phyloP scores from a whole-genome alignment of 2,797 vertebrate genomes.

The Anguilla megastoma region DNA sequence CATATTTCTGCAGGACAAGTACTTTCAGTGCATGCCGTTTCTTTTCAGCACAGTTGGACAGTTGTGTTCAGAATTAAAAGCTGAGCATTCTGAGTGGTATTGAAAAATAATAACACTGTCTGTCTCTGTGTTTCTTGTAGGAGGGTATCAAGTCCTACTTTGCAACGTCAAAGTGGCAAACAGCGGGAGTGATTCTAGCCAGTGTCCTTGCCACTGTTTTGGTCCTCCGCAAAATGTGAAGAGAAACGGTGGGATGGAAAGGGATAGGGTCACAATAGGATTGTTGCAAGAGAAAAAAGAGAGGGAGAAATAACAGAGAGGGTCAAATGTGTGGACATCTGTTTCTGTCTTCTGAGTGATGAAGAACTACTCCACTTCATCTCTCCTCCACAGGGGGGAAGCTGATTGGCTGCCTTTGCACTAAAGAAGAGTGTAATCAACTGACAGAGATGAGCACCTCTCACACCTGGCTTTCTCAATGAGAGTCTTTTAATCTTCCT shows the following conservation, averaged over 20 bases:
- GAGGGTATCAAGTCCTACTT: conserved; percentile 88
- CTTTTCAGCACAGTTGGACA: neutral
- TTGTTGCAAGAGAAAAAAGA: neutral
- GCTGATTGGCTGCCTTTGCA: neutral
- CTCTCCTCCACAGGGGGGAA: neutral
- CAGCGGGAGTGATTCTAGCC: conserved; percentile 79
- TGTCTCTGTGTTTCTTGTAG: conserved; percentile 57
- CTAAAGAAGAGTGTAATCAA: neutral
- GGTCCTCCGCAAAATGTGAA: conserved; percentile 84
- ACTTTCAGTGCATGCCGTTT: neutral
- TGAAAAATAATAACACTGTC: neutral
- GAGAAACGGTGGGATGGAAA: neutral
- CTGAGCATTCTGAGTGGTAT: neutral
- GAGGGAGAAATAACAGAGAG: neutral
- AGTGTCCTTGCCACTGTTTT: conserved; percentile 84
- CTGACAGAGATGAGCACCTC: neutral
- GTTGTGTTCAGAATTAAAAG: neutral
- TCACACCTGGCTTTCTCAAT: neutral
- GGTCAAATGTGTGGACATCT: neutral
- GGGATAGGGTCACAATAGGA: neutral
- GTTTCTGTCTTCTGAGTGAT: neutral
- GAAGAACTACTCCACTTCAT: neutral
- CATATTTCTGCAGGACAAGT: neutral
- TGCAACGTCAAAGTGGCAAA: conserved; percentile 90
- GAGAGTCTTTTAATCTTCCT: neutral